Evolutionary conservation across 2,113 vertebrate species (phyloP).

Genomic region (Chloroceryle aenea): DNA sequence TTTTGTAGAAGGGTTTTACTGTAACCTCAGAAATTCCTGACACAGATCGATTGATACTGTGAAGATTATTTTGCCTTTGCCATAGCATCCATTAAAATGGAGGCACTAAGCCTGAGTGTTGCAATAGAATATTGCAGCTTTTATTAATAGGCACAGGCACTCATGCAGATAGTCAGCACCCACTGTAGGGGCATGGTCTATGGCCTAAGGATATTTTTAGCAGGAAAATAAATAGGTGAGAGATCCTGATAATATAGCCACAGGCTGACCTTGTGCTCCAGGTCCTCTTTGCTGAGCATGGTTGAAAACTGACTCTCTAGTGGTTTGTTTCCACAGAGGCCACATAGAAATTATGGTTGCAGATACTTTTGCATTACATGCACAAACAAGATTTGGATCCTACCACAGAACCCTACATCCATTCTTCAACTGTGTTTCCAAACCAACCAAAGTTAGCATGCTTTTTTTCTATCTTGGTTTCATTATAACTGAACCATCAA

Average conservation of each 20-base stretch:
- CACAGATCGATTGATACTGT: background rate
- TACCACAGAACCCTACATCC: background rate
- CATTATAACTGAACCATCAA: slow-evolving; percentile 6
- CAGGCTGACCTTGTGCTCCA: background rate
- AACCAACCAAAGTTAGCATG: background rate
- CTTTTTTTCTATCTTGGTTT: background rate
- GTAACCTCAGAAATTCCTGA: background rate
- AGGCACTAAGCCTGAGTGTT: background rate
- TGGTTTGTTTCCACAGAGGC: background rate
- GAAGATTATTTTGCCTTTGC: background rate
- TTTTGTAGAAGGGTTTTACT: background rate
- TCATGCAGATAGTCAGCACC: background rate
- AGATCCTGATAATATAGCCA: background rate
- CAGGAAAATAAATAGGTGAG: background rate
- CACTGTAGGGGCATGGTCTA: background rate
- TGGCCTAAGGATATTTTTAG: background rate
- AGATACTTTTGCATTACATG: background rate
- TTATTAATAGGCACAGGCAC: background rate
- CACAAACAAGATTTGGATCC: background rate
- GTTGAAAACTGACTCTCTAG: background rate
- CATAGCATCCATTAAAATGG: background rate
- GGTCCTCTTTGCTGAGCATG: background rate
- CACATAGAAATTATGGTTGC: background rate
- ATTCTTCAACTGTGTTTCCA: background rate
- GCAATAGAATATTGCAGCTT: background rate